These are phyloP conservation scores for Urocynchramus pylzowi DNA, from an alignment of 2,113 vertebrate genomes.

Conservation along the genomic window DNA sequence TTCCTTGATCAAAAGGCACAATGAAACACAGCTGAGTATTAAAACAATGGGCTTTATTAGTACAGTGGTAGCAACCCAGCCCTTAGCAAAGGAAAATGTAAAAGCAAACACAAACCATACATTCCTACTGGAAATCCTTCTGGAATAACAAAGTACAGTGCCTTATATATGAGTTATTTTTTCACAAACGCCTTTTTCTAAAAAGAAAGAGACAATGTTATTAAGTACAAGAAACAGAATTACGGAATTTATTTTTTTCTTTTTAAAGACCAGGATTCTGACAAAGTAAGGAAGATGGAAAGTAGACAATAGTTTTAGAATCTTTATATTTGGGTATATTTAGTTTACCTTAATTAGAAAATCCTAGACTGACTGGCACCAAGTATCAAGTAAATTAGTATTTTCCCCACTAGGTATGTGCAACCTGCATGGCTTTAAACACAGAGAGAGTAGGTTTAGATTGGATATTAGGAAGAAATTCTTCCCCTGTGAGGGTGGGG, in stretches of 20 bases:
- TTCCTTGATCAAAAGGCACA: not conserved
- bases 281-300: not conserved
- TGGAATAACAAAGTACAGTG: not conserved
- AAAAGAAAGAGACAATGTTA: not conserved
- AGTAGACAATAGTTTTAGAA: not conserved
- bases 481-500: accelerated
- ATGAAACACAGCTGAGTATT: not conserved
- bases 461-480: not conserved
- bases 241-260: not conserved
- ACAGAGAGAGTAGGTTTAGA: not conserved
- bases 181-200: not conserved
- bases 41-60: not conserved
- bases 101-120: not conserved
- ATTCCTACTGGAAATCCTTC: not conserved
- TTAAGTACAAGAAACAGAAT: not conserved
- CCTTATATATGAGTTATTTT: not conserved
- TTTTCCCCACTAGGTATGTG: not conserved
- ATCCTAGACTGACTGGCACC: not conserved
- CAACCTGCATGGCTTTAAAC: not conserved
- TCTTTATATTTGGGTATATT: not conserved
- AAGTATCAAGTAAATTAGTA: not conserved
- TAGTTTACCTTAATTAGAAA: not conserved
- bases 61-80: not conserved
- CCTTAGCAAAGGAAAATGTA: not conserved
- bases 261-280: not conserved